These are phyloP conservation scores for Stenodema calcarata DNA, from an alignment of 2,888 invertebrate species.

Conservation along the genomic window DNA sequence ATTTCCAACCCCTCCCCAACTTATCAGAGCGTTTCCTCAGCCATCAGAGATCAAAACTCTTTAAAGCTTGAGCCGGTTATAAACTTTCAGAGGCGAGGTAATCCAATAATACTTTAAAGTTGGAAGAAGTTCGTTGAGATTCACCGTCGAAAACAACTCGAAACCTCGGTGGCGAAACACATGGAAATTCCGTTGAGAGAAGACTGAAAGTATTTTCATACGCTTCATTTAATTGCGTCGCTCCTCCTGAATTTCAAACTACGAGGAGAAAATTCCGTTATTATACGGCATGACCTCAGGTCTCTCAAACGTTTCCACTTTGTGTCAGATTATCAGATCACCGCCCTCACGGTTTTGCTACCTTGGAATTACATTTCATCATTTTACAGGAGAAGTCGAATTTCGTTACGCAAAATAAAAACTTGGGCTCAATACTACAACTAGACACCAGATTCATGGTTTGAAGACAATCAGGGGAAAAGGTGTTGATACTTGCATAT, in stretches of 20 bases:
- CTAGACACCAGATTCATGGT: too few species aligned
- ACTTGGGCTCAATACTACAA: too few species aligned
- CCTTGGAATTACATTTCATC: too few species aligned
- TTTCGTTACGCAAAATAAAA: too few species aligned
- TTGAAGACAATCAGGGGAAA: too few species aligned
- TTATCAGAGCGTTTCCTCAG: not conserved
- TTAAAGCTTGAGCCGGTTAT: conserved; percentile 13
- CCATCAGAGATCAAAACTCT: conserved; percentile 22
- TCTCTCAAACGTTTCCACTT: too few species aligned
- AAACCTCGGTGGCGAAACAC: not conserved
- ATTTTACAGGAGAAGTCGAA: too few species aligned
- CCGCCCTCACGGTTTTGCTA: too few species aligned
- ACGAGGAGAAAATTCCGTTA: too few species aligned
- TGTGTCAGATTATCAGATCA: too few species aligned
- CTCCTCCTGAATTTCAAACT: not conserved
- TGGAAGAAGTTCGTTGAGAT: not conserved
- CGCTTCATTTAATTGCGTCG: not conserved
- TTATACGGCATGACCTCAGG: too few species aligned
- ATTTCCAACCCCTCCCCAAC: not conserved
- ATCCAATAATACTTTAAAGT: conserved; percentile 23
- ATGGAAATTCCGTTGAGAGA: not conserved
- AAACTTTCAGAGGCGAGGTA: conserved; percentile 3
- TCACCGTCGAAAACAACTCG: not conserved
- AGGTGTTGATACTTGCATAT: too few species aligned
- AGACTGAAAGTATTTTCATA: not conserved